Evolutionary conservation across 2,888 invertebrate genomes (phyloP), one percentile per base, ranked within the genome.

Genomic region (Sipha maydis): DNA sequence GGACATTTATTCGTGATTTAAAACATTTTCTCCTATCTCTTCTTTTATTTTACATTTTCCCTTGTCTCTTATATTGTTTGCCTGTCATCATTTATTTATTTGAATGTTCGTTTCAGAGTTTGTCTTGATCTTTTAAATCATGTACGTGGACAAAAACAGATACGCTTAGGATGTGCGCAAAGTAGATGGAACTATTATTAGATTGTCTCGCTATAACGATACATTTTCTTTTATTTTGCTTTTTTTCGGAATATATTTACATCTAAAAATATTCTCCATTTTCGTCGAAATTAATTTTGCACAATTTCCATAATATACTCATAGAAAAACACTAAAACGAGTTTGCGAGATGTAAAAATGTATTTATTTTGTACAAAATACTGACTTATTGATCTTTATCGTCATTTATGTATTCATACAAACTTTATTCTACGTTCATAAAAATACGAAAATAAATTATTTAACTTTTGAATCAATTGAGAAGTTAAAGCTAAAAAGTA

Each of bases 91-190:
- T 86, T 78, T 85, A 85, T 85, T 85, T 78, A 85, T 85, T 85
- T n/a, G 78, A 85, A 78, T 71, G 78, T 85, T 78, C 67, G 67
- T 85, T 85, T 69, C 54, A 21, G 34, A 54, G 54, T 85, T 34
- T 19, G 34, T 69, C 78, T 85, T 78, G 85, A 85, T 85, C 85
- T 77, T 78, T 78, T 77, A 78, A 78, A 78, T 78, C 85, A 78
- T 54, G 78, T 69, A 84, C 41, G 17, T 21, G 41, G 41, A 75
- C 38, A 61, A 41, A 96, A 89, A 77, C 41, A 77, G 34, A 80
- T 76, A 56, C 54, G 41, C 25, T 48, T 11, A 0, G n/a, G n/a
- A 54, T 71, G n/a, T 79, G 56, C 56, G 17, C 56, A 71, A 88
- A 80, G 28, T 77, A 69, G 34, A 89, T 28, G 76, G 89, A 41